These are phyloP conservation scores for Astropecten irregularis DNA, from an alignment of 53 echinoderm and acorn worm species.

Conservation along the genomic window DNA sequence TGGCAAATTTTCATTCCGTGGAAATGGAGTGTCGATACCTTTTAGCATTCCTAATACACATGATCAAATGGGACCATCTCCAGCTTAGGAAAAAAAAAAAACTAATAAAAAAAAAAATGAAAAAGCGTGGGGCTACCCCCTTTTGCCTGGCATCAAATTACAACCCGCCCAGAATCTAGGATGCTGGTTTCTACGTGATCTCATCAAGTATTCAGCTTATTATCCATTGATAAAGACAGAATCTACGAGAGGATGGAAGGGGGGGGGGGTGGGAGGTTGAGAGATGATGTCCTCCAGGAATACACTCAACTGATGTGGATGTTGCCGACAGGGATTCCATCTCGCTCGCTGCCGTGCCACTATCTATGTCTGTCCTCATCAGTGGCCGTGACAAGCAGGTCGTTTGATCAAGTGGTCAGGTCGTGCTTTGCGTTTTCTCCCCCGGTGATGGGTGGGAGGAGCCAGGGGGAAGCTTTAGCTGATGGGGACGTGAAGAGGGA, in stretches of 20 bases:
- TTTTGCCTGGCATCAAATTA: neutral
- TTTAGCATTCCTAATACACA: too few relatives aligned
- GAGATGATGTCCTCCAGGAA: neutral
- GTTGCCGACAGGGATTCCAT: conserved; percentile 18
- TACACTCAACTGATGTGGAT: conserved; percentile 14
- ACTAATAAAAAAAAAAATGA: too few relatives aligned
- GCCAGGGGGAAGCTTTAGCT: neutral
- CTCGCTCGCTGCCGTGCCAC: conserved; percentile 8
- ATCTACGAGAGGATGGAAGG: too few relatives aligned
- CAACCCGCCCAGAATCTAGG: neutral
- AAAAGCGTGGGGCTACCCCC: too few relatives aligned
- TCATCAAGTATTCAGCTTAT: conserved; percentile 5
- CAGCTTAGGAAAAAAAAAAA: too few relatives aligned
- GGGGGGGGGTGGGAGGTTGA: neutral
- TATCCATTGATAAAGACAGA: conserved; percentile 29
- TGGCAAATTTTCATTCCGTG: too few relatives aligned
- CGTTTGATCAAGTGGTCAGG: conserved; percentile 22
- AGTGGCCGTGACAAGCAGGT: conserved; percentile 48
- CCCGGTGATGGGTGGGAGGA: neutral
- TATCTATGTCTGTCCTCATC: conserved; percentile 32
- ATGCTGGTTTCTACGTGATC: neutral
- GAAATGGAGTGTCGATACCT: too few relatives aligned
- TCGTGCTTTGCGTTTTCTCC: too few relatives aligned
- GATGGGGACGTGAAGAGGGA: conserved; percentile 18
- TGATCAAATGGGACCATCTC: too few relatives aligned